These are phyloP conservation scores for Perca schrenkii DNA, from an alignment of 2,113 vertebrate genomes.

Conservation along the genomic window DNA sequence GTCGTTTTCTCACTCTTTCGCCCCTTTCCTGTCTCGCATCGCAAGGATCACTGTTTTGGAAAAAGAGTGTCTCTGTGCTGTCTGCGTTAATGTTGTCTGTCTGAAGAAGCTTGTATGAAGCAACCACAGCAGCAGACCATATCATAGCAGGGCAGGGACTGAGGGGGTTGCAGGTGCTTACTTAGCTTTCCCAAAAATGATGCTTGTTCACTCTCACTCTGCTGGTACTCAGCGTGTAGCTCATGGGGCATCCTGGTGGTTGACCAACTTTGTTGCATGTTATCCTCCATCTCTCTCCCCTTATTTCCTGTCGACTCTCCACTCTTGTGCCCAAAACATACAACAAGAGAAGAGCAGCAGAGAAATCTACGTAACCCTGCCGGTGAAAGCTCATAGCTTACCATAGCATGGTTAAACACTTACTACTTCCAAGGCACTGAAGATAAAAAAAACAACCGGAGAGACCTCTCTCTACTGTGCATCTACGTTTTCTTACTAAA, in stretches of 20 bases:
- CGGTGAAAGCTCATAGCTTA: not conserved
- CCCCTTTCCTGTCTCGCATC: not conserved
- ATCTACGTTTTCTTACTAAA: slow-evolving; percentile 16
- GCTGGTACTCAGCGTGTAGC: not conserved
- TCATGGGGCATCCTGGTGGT: not conserved
- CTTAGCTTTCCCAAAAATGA: not conserved
- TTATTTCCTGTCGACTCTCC: slow-evolving; percentile 4
- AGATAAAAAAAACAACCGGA: not conserved
- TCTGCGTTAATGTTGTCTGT: not conserved
- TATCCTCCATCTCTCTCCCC: not conserved
- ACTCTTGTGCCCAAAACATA: not conserved
- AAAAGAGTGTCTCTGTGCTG: not conserved
- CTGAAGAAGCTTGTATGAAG: not conserved
- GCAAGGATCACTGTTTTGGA: not conserved
- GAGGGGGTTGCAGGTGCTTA: not conserved
- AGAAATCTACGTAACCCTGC: not conserved
- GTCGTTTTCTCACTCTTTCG: slow-evolving; percentile 5
- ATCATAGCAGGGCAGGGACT: not conserved
- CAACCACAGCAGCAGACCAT: not conserved
- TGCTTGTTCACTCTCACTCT: slow-evolving; percentile 4
- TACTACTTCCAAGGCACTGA: not conserved
- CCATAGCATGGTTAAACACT: not conserved
- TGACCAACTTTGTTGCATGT: not conserved
- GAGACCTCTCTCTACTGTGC: not conserved
- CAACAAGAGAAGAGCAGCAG: not conserved